Evolutionary conservation across 2,113 vertebrate genomes (phyloP), one percentile per base, ranked within the genome.

Genomic region (Alethe diademata): DNA sequence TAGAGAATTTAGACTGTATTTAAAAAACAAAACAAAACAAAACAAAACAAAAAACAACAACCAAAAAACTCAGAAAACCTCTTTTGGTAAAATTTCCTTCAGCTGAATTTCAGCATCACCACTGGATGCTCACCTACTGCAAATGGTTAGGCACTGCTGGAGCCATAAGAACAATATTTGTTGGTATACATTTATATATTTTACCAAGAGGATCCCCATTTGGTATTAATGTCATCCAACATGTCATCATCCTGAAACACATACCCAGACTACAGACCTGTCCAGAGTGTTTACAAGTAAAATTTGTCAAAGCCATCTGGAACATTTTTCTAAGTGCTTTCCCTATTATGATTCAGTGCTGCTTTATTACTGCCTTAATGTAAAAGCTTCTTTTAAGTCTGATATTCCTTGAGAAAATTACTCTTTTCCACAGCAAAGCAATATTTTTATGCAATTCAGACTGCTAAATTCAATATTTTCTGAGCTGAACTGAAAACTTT

Each of bases 331-430:
- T 36, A 38, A 78, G 31, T 60, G 69, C 40, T 92, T 91, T 81
- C 84, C n/a, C n/a, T 79, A 2, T 57, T 71, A 71, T 19, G 11
- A 64, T 71, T 84, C 69, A 78, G n/a, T 36, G 75, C 69, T 79
- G 56, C 38, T 88, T 79, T 86, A 48, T 88, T 81, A 75, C 45
- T 74, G 36, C 56, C 61, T 60, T 74, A 64, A 78, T 53, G 60
- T 78, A 81, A 95, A 90, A 85, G 23, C 31, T 72, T 84, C 35
- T 78, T 86, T 81, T 60, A 81, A 64, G 84, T 78, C 72, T 64
- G 18, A 89, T 92, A 80, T 29, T 87, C 17, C 53, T 75, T 92
- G 88, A 61, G 75, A 84, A 86, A 84, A 91, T 81, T 0, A 47
- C 56, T 83, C 3, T 36, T 96, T 45, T 62, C n/a, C 42, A 85